These are phyloP conservation scores for Pionites leucogaster DNA, from an alignment of 2,113 vertebrate species.

Conservation along the genomic window DNA sequence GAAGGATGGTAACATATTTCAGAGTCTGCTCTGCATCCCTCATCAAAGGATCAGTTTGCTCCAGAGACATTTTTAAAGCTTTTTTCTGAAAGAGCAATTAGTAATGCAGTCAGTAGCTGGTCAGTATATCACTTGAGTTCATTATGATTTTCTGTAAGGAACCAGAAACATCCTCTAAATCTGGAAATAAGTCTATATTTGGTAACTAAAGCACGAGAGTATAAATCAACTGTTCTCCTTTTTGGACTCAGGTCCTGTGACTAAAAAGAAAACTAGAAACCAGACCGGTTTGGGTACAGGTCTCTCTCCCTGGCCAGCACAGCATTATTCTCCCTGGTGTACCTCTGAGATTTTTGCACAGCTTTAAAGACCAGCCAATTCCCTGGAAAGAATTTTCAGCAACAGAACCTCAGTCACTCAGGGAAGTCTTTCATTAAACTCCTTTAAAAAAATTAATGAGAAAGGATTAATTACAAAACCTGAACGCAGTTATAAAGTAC, in stretches of 20 bases:
- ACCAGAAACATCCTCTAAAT: background rate
- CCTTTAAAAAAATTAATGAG: background rate
- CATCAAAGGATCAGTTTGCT: background rate
- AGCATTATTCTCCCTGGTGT: background rate
- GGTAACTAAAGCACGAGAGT: background rate
- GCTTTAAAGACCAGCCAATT: background rate
- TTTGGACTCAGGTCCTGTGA: background rate
- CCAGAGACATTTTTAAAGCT: background rate
- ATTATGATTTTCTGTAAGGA: background rate
- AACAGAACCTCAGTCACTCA: background rate
- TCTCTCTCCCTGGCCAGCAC: background rate
- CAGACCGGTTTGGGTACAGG: background rate
- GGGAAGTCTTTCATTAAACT: background rate
- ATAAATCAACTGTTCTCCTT: background rate
- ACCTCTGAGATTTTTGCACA: background rate
- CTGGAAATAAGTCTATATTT: background rate
- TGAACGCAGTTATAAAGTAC: background rate
- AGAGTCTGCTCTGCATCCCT: background rate
- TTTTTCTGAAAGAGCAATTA: background rate
- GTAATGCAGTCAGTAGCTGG: background rate
- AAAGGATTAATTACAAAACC: background rate
- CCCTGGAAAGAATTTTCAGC: background rate
- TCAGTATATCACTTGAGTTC: background rate
- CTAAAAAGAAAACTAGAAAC: background rate
- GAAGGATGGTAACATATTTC: background rate